Evolutionary conservation across 2,113 vertebrate species (phyloP).

Genomic region (Athene cunicularia): DNA sequence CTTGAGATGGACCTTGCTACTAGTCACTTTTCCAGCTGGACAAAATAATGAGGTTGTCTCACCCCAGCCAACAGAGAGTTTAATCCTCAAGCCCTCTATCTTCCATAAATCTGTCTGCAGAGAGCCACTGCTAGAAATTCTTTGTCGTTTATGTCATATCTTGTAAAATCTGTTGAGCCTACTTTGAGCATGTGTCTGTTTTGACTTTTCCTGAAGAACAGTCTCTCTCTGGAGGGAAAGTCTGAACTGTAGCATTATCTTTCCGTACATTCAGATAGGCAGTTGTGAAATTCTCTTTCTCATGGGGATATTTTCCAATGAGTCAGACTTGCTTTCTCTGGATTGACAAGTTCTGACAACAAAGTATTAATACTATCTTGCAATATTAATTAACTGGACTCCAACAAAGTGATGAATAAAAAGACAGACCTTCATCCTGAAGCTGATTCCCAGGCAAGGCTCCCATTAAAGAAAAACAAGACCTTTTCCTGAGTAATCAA

Average conservation of each 20-base stretch:
- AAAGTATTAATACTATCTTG: slow-evolving; percentile 18
- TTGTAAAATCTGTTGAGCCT: slow-evolving; percentile 63
- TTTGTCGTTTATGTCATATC: slow-evolving; percentile 59
- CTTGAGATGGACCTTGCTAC: background rate
- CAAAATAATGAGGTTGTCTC: slow-evolving; percentile 23
- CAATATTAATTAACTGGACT: slow-evolving; percentile 11
- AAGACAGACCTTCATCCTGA: slow-evolving; percentile 10
- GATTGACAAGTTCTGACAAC: slow-evolving; percentile 46
- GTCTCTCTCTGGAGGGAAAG: slow-evolving; percentile 35
- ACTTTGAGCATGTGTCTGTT: slow-evolving; percentile 30
- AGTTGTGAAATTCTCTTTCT: slow-evolving; percentile 42
- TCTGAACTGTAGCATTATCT: background rate
- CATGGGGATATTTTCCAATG: slow-evolving; percentile 45
- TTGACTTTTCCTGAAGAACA: slow-evolving; percentile 57
- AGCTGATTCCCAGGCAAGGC: background rate
- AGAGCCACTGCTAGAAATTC: slow-evolving; percentile 62
- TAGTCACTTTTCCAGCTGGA: slow-evolving; percentile 54
- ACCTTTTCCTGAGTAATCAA: background rate
- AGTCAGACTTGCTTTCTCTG: slow-evolving; percentile 40
- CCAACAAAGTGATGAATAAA: slow-evolving; percentile 9
- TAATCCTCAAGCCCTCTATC: slow-evolving; percentile 8
- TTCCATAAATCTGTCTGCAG: slow-evolving; percentile 62
- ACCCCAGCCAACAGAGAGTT: slow-evolving; percentile 17
- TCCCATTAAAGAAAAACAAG: slow-evolving; percentile 6
- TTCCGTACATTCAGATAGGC: background rate